A percentile compares a stretch with the other conserved stretches of the same genome.
phyloP scores from a whole-genome alignment of 2,797 vertebrate genomes.

The Sebastes diploproa region DNA sequence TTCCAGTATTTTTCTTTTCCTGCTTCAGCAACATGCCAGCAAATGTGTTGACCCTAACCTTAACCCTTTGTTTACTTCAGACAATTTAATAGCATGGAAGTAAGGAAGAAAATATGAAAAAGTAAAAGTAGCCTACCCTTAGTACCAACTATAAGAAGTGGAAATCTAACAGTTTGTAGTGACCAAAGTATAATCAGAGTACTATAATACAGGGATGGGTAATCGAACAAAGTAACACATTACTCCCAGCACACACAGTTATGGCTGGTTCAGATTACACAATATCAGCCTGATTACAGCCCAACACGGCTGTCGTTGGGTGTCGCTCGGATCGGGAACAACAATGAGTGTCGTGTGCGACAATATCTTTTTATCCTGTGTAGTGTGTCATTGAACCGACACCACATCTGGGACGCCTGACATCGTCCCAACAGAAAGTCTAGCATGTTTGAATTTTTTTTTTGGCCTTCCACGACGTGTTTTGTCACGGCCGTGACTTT shows the following conservation, averaged over 20 bases:
- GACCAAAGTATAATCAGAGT: not conserved
- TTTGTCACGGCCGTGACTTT: no score
- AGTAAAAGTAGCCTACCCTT: not conserved
- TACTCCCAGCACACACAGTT: not conserved
- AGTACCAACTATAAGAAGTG: not conserved
- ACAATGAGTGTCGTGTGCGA: no score
- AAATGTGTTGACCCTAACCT: not conserved
- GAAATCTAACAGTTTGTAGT: not conserved
- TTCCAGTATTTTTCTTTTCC: not conserved
- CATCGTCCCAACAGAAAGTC: no score
- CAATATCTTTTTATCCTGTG: no score
- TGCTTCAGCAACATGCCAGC: not conserved
- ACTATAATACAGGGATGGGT: no score
- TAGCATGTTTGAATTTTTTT: no score
- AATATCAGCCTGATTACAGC: no score
- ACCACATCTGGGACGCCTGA: no score
- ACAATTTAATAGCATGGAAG: not conserved
- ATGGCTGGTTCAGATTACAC: rapidly evolving
- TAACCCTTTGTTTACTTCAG: not conserved
- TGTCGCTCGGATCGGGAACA: no score
- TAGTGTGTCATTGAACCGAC: no score
- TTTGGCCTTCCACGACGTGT: no score
- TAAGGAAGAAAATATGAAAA: not conserved
- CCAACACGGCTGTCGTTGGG: no score
- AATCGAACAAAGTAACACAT: not conserved